Conservation (phyloP, 2,888 invertebrate genomes). For the Arenicola marina region DNA sequence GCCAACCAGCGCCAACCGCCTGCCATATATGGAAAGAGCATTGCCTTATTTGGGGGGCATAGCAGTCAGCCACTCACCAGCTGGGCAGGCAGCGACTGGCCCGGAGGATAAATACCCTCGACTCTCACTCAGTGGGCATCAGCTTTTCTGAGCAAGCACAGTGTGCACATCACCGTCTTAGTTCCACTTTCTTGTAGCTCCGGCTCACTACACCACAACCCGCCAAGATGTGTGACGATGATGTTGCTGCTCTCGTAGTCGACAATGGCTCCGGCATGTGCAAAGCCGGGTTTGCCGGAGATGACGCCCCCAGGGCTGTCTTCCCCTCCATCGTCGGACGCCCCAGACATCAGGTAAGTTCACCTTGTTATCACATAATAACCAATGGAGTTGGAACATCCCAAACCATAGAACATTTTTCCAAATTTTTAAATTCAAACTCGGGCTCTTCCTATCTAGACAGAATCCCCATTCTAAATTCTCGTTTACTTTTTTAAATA, state of each 20-base stretch:
- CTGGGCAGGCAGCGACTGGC: too few species aligned
- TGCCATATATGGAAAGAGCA: too few species aligned
- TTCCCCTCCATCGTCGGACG: neutral
- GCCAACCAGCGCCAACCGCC: too few species aligned
- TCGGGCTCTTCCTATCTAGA: too few species aligned
- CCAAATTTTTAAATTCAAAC: too few species aligned
- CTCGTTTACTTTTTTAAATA: too few species aligned
- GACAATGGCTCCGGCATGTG: constrained; percentile 66
- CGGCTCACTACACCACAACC: neutral
- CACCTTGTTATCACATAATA: neutral
- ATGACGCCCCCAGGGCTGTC: neutral
- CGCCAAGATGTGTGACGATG: neutral
- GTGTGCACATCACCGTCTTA: neutral
- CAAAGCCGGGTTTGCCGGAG: neutral
- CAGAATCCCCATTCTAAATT: too few species aligned
- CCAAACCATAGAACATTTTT: too few species aligned
- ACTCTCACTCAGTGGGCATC: neutral
- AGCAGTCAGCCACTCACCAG: too few species aligned
- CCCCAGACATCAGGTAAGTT: neutral
- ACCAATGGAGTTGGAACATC: too few species aligned
- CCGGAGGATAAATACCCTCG: too few species aligned
- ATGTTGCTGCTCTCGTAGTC: neutral
- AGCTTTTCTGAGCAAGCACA: neutral
- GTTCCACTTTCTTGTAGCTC: neutral
- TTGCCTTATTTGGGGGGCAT: too few species aligned